These are phyloP conservation scores for Pipra filicauda DNA, from an alignment of 2,113 vertebrate species.

Conservation along the genomic window DNA sequence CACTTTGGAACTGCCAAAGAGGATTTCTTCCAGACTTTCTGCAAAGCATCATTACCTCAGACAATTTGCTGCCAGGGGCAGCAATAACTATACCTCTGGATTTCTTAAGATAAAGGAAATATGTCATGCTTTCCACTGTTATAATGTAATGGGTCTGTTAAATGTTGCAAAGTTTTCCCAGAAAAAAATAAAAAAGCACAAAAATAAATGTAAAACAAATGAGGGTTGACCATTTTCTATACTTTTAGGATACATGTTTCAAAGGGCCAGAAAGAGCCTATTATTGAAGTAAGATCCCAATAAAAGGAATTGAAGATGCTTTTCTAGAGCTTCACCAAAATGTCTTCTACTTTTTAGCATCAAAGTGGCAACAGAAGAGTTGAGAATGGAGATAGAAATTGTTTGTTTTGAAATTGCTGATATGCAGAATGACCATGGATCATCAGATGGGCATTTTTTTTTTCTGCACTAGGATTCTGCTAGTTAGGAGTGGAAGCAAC, in stretches of 20 bases:
- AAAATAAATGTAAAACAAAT: not conserved
- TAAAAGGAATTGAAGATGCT: not conserved
- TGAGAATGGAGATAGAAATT: not conserved
- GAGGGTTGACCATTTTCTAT: not conserved
- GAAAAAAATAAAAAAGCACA: not conserved
- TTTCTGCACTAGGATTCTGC: not conserved
- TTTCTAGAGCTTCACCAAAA: not conserved
- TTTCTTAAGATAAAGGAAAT: conserved; percentile 7
- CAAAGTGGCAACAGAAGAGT: not conserved
- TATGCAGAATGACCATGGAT: not conserved
- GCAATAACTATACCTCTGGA: not conserved
- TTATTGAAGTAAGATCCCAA: not conserved
- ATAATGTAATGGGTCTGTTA: not conserved
- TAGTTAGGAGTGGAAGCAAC: not conserved
- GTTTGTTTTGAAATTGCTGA: not conserved
- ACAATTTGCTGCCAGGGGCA: not conserved
- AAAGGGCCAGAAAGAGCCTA: not conserved
- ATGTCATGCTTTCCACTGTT: not conserved
- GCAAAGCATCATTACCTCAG: not conserved
- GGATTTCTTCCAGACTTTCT: conserved; percentile 33
- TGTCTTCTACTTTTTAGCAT: not conserved
- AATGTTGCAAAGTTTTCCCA: not conserved
- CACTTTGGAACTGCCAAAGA: not conserved
- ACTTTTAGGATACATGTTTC: not conserved
- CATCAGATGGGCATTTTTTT: not conserved